Base-by-base conservation (phyloP, 2,113 vertebrate genomes). In the Dissostichus mawsoni region DNA sequence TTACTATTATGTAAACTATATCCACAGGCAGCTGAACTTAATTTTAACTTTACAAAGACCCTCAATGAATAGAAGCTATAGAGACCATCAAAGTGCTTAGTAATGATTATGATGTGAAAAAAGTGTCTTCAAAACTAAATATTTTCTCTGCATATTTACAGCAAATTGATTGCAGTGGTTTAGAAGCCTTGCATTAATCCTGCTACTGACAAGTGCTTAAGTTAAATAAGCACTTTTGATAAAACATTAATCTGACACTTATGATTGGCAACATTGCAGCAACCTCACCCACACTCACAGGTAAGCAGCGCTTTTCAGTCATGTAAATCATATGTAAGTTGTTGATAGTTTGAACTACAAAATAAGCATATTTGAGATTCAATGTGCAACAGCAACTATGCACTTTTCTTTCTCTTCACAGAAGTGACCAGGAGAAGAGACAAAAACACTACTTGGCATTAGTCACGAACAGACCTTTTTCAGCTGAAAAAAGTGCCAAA, bases 401-500 rank as follows among this genome's bases (percentile, higher is more conserved):
- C 78, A 65, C 23, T 36, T 7, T 9, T 33, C 56, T 44, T 29
- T 55, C 58, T 56, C 58, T 69, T 81, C 13, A 58, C 18, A 65
- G 36, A 59, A 25, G 13, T 45, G 12, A 56, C 44, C 63, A 80
- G 44, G 29, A 12, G 58, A 72, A 61, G 12, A 71, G 16, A 13
- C 33, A 69, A 56, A 45, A 68, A 29, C 4, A 5, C 50, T 68
- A 44, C 55, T 79, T 85, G 69, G 79, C 72, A 85, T 78, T 10
- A 74, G 51, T 70, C 51, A 81, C 7, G 18, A 81, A 86, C 33
- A 64, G 20, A 25, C 69, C 83, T 89, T 87, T 82, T 87, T 82
- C 36, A 76, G 58, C 58, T 53, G 11, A 59, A 51, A 25, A 61
- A 74, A 69, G 66, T 78, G 77, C 84, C 82, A 90, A 83, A 76